Evolutionary conservation across 2,113 vertebrate genomes (phyloP).

Genomic region (Opisthocomus hoazin): DNA sequence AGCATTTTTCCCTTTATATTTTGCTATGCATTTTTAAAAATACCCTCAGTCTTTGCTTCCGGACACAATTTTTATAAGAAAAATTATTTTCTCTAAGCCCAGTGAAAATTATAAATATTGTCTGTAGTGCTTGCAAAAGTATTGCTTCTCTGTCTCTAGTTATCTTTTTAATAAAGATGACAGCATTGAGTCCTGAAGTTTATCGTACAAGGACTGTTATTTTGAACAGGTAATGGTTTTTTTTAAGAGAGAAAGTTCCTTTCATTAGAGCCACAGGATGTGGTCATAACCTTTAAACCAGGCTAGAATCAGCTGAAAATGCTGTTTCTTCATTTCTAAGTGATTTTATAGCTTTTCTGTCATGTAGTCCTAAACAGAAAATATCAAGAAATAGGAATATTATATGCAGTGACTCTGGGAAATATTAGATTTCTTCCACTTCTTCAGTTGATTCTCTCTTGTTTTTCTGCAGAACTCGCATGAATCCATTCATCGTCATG

Average conservation of each 20-base stretch:
- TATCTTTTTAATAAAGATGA: not conserved
- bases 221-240: not conserved
- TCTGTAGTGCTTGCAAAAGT: not conserved
- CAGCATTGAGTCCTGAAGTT: not conserved
- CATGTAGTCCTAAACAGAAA: not conserved
- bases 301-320: not conserved
- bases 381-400: not conserved
- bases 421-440: not conserved
- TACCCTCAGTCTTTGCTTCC: not conserved
- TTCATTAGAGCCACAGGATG: not conserved
- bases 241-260: not conserved
- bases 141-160: not conserved
- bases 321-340: not conserved
- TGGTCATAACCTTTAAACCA: not conserved
- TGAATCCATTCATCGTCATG: not conserved
- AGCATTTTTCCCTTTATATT: not conserved
- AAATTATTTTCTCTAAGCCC: not conserved
- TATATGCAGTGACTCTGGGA: not conserved
- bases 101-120: not conserved
- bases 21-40: not conserved
- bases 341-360: not conserved
- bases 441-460: not conserved
- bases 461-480: not conserved
- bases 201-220: not conserved
- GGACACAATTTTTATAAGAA: not conserved